Percentiles rank a stretch among this genome's conserved stretches.
These are phyloP conservation scores for Campoletis sonorensis DNA, from an alignment of 1,140 invertebrate species.

Conservation along the genomic window DNA sequence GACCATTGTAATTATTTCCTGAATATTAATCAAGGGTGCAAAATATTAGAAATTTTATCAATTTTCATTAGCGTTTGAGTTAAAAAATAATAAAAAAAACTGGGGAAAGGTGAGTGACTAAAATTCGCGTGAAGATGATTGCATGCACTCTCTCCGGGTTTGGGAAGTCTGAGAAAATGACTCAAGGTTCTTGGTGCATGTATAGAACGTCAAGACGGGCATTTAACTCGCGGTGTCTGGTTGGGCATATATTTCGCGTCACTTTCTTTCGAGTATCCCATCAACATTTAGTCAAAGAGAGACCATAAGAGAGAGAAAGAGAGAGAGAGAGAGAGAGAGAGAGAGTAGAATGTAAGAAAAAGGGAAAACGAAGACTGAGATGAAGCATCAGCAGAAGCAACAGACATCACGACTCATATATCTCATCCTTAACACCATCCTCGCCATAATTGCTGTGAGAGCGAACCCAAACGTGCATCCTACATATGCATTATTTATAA, in stretches of 20 bases:
- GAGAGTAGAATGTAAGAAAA: conserved; percentile 16
- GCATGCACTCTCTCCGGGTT: background rate
- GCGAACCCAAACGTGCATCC: conserved; percentile 4
- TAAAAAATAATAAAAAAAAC: conserved; percentile 44
- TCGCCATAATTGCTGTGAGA: conserved; percentile 46
- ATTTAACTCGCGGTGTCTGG: conserved; percentile 32
- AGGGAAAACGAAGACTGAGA: conserved; percentile 7
- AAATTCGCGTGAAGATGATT: conserved; percentile 1
- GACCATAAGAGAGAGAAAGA: background rate
- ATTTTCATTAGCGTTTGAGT: background rate
- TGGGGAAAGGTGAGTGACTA: conserved; percentile 50
- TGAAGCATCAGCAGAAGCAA: conserved; percentile 23
- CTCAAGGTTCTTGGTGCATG: conserved; percentile 29
- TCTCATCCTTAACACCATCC: conserved; percentile 46
- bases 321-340: background rate
- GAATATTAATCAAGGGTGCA: no score
- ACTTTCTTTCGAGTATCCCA: conserved; percentile 39
- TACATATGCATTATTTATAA: background rate
- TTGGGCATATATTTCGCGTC: conserved; percentile 39
- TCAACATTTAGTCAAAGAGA: background rate
- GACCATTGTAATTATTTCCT: no score
- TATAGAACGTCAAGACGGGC: conserved; percentile 14
- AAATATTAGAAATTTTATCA: no score
- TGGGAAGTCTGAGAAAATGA: conserved; percentile 21
- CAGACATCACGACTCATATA: conserved; percentile 45